phyloP scores from a whole-genome alignment of 2,888 invertebrate genomes.

The Osmoderma eremita region DNA sequence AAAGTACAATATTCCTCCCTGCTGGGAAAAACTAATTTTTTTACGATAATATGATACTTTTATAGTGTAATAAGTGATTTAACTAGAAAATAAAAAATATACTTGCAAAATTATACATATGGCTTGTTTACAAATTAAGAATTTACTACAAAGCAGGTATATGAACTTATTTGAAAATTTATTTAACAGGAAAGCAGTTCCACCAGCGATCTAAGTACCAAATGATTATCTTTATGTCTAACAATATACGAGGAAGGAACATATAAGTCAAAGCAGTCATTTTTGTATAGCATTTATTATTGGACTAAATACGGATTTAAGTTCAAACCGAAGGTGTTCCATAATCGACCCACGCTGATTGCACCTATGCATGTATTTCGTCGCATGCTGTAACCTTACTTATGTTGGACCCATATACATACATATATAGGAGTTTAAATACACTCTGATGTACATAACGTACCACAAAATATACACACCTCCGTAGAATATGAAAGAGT shows the following conservation, averaged over 20 bases:
- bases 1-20: too few relatives aligned
- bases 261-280: too few relatives aligned
- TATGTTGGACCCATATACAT: background rate
- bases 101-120: too few relatives aligned
- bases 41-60: too few relatives aligned
- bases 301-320: constrained; percentile 17
- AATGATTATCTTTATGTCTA: background rate
- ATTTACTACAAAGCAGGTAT: too few relatives aligned
- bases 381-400: too few relatives aligned
- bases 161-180: too few relatives aligned
- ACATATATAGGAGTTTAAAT: background rate
- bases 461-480: constrained; percentile 13
- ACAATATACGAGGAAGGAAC: background rate
- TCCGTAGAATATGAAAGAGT: background rate
- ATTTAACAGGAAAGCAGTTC: background rate
- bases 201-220: background rate
- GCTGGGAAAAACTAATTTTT: too few relatives aligned
- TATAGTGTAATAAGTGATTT: too few relatives aligned
- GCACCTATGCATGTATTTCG: constrained; percentile 1
- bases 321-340: constrained; percentile 9
- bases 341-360: constrained; percentile 25
- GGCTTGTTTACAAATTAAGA: too few relatives aligned
- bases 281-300: constrained; percentile 2
- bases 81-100: too few relatives aligned
- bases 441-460: background rate